Percentiles rank a stretch among this genome's conserved stretches.
phyloP scores from a whole-genome alignment of 2,113 vertebrate species.

The Synchiropus splendidus region DNA sequence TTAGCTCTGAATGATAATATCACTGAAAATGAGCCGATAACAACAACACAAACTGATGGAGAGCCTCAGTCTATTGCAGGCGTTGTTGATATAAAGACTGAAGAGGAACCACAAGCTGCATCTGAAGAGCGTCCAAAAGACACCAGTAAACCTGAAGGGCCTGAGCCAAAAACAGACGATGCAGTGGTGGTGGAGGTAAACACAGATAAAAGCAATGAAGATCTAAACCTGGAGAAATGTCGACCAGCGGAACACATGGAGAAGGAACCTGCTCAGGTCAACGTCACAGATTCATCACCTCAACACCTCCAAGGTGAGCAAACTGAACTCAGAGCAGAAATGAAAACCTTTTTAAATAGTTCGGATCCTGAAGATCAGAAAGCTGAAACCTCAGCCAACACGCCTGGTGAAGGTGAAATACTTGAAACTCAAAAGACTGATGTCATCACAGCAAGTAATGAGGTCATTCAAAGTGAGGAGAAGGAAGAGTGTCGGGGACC shows the following conservation, averaged over 20 bases:
- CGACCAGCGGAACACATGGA: not conserved
- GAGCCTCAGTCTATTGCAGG: no score
- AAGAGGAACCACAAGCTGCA: slow-evolving; percentile 1
- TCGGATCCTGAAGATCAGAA: slow-evolving; percentile 1
- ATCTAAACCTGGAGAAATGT: slow-evolving; percentile 7
- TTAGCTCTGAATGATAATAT: no score
- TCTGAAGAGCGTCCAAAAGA: slow-evolving; percentile 1
- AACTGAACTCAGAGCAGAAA: no score
- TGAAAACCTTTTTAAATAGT: no score
- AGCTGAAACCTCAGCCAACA: not conserved
- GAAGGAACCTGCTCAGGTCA: slow-evolving; percentile 5
- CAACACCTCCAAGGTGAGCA: slow-evolving; percentile 21
- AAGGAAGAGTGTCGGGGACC: slow-evolving; percentile 17
- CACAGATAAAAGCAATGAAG: slow-evolving; percentile 6
- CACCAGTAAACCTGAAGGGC: not conserved
- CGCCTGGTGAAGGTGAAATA: not conserved
- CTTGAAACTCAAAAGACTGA: slow-evolving; percentile 13
- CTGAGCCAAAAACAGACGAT: no score
- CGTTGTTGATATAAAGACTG: no score
- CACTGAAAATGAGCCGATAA: no score
- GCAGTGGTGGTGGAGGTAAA: no score
- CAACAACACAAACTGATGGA: no score
- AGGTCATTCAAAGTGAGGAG: slow-evolving; percentile 15
- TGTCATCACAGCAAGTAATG: slow-evolving; percentile 5
- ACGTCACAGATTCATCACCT: slow-evolving; percentile 21